Evolutionary conservation across 2,797 vertebrate genomes (phyloP), one percentile per base, ranked within the genome.

Genomic region (Syncerus caffer): DNA sequence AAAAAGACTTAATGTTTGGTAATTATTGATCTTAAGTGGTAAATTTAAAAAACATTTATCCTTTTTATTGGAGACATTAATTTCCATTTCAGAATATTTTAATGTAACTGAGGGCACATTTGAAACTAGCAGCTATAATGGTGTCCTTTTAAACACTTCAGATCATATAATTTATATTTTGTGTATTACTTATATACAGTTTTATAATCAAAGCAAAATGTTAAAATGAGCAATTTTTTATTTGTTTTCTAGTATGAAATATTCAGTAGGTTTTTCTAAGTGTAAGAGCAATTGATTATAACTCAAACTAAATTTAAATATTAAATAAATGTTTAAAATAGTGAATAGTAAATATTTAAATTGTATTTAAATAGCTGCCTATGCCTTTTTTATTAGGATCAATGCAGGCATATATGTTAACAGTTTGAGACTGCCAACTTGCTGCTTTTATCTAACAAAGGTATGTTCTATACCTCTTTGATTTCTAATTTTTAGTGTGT

Each of bases 1-100:
- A 92, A 99, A 99, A 98, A 99, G 99, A 98, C 99, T 99, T 98
- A 99, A 99, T 47, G 99, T 99, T 98, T 99, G 99, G 99, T 99
- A 99, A 99, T 95, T 98, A 83, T 96, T 95, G 98, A 83, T 96
- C 86, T 95, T 95, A 94, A 93, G 58, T 94, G 90, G 67, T 89
- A 92, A 64, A 31, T 92, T 97, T 93, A 88, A 57, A 87, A 95
- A 92, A 42, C 85, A 42, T 93, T 64, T 45, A 38, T 88, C 6
- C 23, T 85, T 92, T 95, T 90, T 83, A 89, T 95, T 94, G 79
- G n/a, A 93, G 34, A 58, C 25, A 79, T 45, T 97, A 74, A 92
- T 84, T 93, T 86, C 50, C 80, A 83, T 71, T 90, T 97, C 71
- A 93, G 60, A 86, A 67, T 88, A 79, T 89, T 90, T 93, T 91